These are phyloP conservation scores for Grus americana DNA, from an alignment of 2,113 vertebrate genomes.

Conservation along the genomic window DNA sequence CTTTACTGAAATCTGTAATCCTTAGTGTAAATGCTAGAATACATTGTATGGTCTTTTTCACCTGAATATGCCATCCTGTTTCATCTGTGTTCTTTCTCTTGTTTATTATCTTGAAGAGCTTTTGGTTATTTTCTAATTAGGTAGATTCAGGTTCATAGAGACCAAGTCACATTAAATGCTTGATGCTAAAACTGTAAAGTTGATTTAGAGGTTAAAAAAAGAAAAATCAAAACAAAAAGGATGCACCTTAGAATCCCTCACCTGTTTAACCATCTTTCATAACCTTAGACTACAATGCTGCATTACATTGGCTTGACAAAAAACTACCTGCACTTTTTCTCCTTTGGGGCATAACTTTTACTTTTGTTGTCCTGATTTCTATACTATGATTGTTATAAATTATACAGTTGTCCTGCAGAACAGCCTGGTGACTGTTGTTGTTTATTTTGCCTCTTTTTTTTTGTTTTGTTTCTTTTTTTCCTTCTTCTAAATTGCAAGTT, in stretches of 20 bases:
- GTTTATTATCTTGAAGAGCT: conserved; percentile 36
- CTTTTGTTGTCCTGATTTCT: background rate
- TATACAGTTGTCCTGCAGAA: background rate
- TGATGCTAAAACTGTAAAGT: conserved; percentile 5
- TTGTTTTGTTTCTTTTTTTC: background rate
- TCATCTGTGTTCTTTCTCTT: conserved; percentile 33
- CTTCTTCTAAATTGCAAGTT: background rate
- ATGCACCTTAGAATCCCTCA: background rate
- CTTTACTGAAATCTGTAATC: background rate
- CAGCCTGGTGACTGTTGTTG: background rate
- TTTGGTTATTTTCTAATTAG: conserved; percentile 47
- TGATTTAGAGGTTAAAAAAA: background rate
- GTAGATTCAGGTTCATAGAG: background rate
- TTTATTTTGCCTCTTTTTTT: background rate
- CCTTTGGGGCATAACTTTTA: background rate
- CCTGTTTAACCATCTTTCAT: background rate
- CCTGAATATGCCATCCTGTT: conserved; percentile 17
- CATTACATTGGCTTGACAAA: background rate
- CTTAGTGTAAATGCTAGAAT: conserved; percentile 5
- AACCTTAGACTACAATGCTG: background rate
- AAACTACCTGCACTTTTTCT: background rate
- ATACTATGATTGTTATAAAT: background rate
- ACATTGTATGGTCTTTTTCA: background rate
- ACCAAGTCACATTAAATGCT: background rate
- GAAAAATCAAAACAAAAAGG: background rate